Base-by-base conservation (phyloP, 2,888 invertebrate species). In the Caenorhabditis virilis region DNA sequence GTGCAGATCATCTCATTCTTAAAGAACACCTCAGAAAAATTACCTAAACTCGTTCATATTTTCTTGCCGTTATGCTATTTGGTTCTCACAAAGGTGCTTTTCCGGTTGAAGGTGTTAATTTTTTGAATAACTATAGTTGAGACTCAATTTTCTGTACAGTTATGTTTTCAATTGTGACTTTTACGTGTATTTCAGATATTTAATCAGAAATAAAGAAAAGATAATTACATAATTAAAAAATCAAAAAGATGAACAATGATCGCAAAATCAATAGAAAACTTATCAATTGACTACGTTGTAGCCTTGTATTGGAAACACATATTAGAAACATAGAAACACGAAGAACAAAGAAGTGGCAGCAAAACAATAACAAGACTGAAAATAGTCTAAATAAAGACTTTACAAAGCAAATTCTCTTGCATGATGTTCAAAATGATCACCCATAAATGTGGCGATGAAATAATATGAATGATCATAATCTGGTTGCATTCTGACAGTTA, bases 381-480 rank as follows among this genome's bases (percentile, higher is more conserved):
- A 7, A 30, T 30, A 13, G 23, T 30, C 22, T 43, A 25, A 43
- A 43, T 9, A 45, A 45, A n/a, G n/a, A n/a, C n/a, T n/a, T 3
- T 23, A 22, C 27, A 46, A 23, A 36, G 9, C n/a, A 23, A 62
- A 47, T 38, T 35, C 33, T 36, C 49, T 49, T 2, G 90, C 89
- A 84, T 98, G 97, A 85, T 93, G 92, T 57, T 88, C 88, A 62
- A 98, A 88, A 83, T 98, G 97, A 83, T 97, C 94, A 39, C 89
- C 91, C 51, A 98, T 89, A 84, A 92, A 97, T 0, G 92, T 89
- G 0, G 93, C 87, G 70, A 98, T 91, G 83, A 92, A 95, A 83
- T 89, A 95, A 83, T 95, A 97, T 45, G 92, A 90, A 85, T 98
- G 98, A 84, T 97, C 94, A 83, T 95, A 98, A 16, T 91, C 93